Evolutionary conservation across 2,797 vertebrate species (phyloP).

Genomic region (Acipenser ruthenus): DNA sequence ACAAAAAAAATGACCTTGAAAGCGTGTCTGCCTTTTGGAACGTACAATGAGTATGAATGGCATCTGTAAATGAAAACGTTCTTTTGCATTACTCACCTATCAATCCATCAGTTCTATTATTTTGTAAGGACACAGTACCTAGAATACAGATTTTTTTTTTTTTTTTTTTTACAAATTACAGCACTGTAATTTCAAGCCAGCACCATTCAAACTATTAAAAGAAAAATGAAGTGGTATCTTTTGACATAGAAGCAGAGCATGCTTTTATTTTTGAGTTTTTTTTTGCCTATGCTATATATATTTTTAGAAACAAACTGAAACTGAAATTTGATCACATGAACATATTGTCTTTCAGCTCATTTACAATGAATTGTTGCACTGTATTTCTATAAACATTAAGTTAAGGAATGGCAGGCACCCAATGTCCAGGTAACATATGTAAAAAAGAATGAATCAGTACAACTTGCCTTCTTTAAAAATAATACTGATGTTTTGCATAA

Average conservation of each 20-base stretch:
- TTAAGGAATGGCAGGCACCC: conserved; percentile 36
- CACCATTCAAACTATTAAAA: conserved; percentile 11
- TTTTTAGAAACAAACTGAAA: background rate
- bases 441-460: conserved; percentile 35
- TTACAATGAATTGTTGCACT: conserved; percentile 1
- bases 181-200: conserved; percentile 1
- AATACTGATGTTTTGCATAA: conserved; percentile 64
- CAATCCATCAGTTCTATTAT: background rate
- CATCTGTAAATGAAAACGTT: background rate
- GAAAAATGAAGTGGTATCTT: conserved; percentile 13
- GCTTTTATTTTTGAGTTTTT: too few species aligned
- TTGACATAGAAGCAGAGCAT: background rate
- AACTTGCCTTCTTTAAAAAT: conserved; percentile 45
- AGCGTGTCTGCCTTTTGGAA: conserved; percentile 9
- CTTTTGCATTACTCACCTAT: conserved; percentile 3
- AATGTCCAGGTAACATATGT: conserved; percentile 34
- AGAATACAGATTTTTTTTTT: conserved; percentile 2
- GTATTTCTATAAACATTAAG: background rate
- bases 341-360: too few species aligned
- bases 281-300: too few species aligned
- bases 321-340: too few species aligned
- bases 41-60: background rate
- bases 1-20: conserved; percentile 13
- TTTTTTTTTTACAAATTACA: background rate
- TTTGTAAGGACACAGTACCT: conserved; percentile 2